Percentiles rank a stretch among this genome's conserved stretches.
These are phyloP conservation scores for Peromyscus melanophrys DNA, from an alignment of 2,797 vertebrate species.

Conservation along the genomic window DNA sequence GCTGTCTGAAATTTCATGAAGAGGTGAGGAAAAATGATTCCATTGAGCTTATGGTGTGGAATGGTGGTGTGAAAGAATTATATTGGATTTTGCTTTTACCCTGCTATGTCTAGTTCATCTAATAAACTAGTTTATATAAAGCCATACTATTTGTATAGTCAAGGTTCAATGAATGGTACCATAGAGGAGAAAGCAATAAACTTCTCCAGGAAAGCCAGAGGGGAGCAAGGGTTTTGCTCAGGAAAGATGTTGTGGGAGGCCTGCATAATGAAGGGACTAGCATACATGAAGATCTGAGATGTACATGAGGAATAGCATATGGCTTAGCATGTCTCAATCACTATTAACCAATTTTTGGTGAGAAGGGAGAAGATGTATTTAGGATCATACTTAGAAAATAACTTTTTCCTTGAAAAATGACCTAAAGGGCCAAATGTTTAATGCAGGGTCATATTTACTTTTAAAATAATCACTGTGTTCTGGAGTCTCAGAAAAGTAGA, in stretches of 20 bases:
- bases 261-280: background rate
- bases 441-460: background rate
- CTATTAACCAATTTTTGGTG: background rate
- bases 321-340: slow-evolving; percentile 30
- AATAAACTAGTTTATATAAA: slow-evolving; percentile 78
- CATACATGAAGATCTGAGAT: background rate
- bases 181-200: slow-evolving; percentile 71
- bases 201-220: slow-evolving; percentile 59
- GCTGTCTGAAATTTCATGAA: slow-evolving; percentile 77
- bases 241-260: background rate
- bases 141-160: slow-evolving; percentile 58
- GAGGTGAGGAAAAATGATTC: slow-evolving; percentile 70
- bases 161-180: slow-evolving; percentile 70
- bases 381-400: slow-evolving; percentile 17
- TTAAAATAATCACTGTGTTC: slow-evolving; percentile 34
- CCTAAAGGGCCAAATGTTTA: slow-evolving; percentile 7
- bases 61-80: slow-evolving; percentile 78
- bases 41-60: slow-evolving; percentile 71
- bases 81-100: slow-evolving; percentile 68
- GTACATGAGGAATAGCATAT: background rate
- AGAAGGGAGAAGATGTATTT: background rate
- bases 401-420: slow-evolving; percentile 38
- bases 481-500: background rate
- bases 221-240: slow-evolving; percentile 55
- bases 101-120: slow-evolving; percentile 74